These are phyloP conservation scores for Cygnus olor DNA, from an alignment of 2,797 vertebrate genomes.

Conservation along the genomic window DNA sequence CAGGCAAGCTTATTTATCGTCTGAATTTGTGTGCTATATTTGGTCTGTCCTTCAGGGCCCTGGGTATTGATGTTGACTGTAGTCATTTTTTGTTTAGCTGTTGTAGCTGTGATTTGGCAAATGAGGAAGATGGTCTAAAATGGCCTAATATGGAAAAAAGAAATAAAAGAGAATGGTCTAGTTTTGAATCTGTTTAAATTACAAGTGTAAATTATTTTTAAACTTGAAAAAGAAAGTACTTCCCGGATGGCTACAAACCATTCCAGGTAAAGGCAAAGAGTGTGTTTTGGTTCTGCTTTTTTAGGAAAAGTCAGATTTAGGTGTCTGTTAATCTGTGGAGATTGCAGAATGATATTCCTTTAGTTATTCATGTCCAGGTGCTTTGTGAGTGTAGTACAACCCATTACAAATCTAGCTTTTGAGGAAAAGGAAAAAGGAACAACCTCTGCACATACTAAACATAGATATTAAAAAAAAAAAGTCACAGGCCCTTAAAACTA, in stretches of 20 bases:
- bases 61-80: not conserved
- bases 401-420: not conserved
- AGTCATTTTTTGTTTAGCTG: not conserved
- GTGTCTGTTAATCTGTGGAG: not conserved
- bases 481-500: not conserved
- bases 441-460: not conserved
- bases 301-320: not conserved
- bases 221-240: not conserved
- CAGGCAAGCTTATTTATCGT: not conserved
- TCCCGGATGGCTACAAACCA: not conserved
- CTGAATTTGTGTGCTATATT: not conserved
- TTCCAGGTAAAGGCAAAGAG: not conserved
- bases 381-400: not conserved
- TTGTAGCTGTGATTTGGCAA: not conserved
- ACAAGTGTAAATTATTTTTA: not conserved
- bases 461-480: not conserved
- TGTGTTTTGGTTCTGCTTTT: not conserved
- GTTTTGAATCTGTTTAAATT: not conserved
- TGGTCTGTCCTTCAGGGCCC: not conserved
- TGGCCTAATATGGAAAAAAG: not conserved
- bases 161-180: not conserved
- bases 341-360: not conserved
- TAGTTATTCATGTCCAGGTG: not conserved
- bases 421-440: not conserved
- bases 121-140: not conserved